Conservation (phyloP, 2,888 invertebrate genomes). For the Dicycla oo region DNA sequence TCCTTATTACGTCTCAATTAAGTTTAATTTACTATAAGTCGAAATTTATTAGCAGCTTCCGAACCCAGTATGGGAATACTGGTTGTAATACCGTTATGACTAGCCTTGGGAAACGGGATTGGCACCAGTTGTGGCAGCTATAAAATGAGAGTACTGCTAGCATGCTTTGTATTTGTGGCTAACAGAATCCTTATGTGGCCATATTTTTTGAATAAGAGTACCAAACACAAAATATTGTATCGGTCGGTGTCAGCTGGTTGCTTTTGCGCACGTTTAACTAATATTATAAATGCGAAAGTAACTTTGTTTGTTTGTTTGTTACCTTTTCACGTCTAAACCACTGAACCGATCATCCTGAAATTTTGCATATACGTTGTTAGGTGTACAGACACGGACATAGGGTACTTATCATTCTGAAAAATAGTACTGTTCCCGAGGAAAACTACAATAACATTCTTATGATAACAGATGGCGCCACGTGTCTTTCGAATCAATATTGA, state of each 20-base stretch:
- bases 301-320: too few species aligned
- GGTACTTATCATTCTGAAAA: too few species aligned
- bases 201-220: slow-evolving; percentile 9
- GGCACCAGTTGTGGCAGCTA: slow-evolving; percentile 40
- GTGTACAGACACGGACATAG: too few species aligned
- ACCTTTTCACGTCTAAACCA: too few species aligned
- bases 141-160: slow-evolving; percentile 55
- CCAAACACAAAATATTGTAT: not conserved
- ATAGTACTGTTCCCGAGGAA: too few species aligned
- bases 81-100: slow-evolving; percentile 66
- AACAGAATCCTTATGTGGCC: slow-evolving; percentile 19
- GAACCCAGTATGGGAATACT: slow-evolving; percentile 67
- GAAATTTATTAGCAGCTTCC: slow-evolving; percentile 64
- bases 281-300: too few species aligned
- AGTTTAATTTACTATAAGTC: slow-evolving; percentile 61
- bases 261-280: not conserved
- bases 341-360: too few species aligned
- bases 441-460: too few species aligned
- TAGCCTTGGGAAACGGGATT: slow-evolving; percentile 65
- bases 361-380: too few species aligned
- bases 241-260: not conserved
- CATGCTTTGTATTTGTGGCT: slow-evolving; percentile 40
- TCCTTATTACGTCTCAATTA: slow-evolving; percentile 59
- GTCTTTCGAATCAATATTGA: too few species aligned
- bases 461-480: too few species aligned